Evolutionary conservation across 2,113 vertebrate species (phyloP).

Genomic region (Corydoras sp.): DNA sequence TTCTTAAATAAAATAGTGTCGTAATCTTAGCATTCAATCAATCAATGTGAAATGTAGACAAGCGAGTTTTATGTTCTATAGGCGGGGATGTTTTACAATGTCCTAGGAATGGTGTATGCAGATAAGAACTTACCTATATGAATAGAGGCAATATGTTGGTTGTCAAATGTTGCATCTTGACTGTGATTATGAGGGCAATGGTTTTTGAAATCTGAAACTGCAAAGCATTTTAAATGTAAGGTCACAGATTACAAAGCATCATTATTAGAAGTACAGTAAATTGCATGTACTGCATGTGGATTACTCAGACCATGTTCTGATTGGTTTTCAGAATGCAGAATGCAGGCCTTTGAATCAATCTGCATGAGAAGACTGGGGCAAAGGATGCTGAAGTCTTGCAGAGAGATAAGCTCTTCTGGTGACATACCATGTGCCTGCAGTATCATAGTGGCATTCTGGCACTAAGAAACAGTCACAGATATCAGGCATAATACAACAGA

Average conservation of each 20-base stretch:
- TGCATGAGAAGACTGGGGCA: conserved; percentile 92
- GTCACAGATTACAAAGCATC: background rate
- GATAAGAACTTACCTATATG: conserved; percentile 65
- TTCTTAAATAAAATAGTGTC: too few relatives aligned
- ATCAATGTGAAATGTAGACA: background rate
- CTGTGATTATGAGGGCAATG: conserved; percentile 42
- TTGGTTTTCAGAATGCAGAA: conserved; percentile 64
- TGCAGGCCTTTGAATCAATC: conserved; percentile 79
- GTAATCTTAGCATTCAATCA: too few relatives aligned
- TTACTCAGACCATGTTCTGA: background rate
- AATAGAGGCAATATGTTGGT: conserved; percentile 65
- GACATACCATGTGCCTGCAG: conserved; percentile 82
- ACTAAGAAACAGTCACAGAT: conserved; percentile 58
- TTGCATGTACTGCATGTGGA: background rate
- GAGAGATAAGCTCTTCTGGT: conserved; percentile 63
- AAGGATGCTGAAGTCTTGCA: conserved; percentile 79
- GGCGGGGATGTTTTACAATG: background rate
- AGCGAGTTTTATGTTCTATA: background rate
- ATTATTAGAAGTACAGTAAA: too few relatives aligned
- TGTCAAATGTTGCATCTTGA: conserved; percentile 44
- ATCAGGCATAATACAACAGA: background rate
- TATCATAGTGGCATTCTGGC: conserved; percentile 79
- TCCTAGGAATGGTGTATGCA: background rate
- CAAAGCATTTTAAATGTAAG: background rate
- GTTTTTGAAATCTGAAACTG: conserved; percentile 41